Conservation (phyloP, 2,888 invertebrate genomes). For the Baronia brevicornis region DNA sequence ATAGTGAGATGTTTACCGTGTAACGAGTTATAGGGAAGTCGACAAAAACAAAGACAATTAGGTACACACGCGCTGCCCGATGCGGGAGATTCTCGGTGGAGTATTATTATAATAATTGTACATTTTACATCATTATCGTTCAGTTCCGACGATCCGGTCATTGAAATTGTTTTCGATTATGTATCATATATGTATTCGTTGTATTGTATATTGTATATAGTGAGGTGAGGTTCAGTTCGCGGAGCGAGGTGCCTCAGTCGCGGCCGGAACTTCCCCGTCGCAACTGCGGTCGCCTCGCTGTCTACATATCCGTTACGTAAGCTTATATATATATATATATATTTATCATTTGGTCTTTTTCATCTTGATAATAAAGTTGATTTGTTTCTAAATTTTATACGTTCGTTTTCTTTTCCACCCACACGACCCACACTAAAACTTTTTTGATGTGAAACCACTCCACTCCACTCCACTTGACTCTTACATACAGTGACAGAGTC, state of each 20-base stretch:
- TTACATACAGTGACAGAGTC: too few species aligned
- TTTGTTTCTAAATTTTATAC: constrained; percentile 73
- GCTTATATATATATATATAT: constrained; percentile 56
- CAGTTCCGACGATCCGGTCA: too few species aligned
- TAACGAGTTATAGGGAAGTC: constrained; percentile 41
- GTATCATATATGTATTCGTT: too few species aligned
- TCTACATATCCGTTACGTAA: constrained; percentile 61
- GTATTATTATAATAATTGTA: constrained; percentile 46
- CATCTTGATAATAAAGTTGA: constrained; percentile 76
- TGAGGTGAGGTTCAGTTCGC: constrained; percentile 26
- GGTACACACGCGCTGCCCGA: constrained; percentile 32
- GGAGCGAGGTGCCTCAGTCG: constrained; percentile 31
- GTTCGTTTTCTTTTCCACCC: constrained; percentile 24
- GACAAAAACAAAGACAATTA: constrained; percentile 60
- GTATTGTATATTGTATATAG: constrained; percentile 27
- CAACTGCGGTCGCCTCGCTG: constrained; percentile 29
- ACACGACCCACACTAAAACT: constrained; percentile 2
- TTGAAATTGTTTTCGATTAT: too few species aligned
- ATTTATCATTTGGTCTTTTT: constrained; percentile 72
- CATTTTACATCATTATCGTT: constrained; percentile 55
- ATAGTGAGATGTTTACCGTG: constrained; percentile 71
- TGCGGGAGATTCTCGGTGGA: constrained; percentile 56
- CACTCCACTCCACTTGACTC: too few species aligned
- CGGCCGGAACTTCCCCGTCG: constrained; percentile 15
- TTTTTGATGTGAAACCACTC: constrained; percentile 1